These are phyloP conservation scores for Sciurus niger DNA, from an alignment of 2,113 vertebrate species.

Conservation along the genomic window DNA sequence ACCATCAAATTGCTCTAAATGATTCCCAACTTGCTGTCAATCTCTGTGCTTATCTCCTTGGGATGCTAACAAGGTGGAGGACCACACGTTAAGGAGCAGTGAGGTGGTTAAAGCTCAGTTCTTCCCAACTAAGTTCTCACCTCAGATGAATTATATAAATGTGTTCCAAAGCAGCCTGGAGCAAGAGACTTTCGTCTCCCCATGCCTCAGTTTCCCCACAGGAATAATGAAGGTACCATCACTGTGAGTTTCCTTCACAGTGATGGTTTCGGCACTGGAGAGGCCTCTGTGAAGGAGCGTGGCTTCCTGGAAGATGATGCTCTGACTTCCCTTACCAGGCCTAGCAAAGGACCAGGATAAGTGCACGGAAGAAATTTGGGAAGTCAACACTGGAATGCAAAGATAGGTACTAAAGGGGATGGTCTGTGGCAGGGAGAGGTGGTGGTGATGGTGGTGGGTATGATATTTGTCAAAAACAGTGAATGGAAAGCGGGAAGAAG, in stretches of 20 bases:
- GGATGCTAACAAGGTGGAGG: neutral
- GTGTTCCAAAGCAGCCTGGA: neutral
- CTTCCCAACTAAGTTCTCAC: neutral
- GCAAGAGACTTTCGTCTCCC: neutral
- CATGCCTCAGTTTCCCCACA: constrained; percentile 24
- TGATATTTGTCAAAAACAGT: neutral
- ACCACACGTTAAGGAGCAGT: neutral
- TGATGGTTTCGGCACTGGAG: neutral
- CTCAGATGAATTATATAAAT: neutral
- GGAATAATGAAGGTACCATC: neutral
- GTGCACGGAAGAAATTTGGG: neutral
- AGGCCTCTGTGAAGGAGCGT: neutral
- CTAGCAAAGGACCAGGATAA: neutral
- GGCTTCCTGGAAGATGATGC: neutral
- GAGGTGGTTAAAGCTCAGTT: neutral
- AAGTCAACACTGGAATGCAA: neutral
- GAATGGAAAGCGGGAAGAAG: neutral
- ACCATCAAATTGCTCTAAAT: neutral
- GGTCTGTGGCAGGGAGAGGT: neutral
- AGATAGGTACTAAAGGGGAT: neutral
- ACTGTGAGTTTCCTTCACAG: neutral
- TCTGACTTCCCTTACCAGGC: neutral
- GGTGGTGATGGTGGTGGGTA: too few species aligned
- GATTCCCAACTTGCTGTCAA: neutral
- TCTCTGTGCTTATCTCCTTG: neutral